These are phyloP conservation scores for Scaeva pyrastri DNA, from an alignment of 2,888 invertebrate genomes.

Conservation along the genomic window DNA sequence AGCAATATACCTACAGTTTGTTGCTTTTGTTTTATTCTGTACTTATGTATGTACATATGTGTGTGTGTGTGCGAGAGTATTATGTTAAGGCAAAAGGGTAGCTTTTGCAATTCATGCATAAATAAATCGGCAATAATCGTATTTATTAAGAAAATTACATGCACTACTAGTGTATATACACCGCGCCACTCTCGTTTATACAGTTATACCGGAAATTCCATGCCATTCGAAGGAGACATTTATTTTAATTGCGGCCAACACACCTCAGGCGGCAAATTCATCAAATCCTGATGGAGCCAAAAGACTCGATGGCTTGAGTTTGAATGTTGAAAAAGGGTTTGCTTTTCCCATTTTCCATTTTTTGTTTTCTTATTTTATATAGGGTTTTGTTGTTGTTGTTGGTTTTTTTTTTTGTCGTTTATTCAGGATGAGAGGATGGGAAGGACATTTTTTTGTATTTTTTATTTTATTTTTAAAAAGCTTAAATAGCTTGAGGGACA, in stretches of 20 bases:
- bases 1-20: slow-evolving; percentile 14
- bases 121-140: slow-evolving; percentile 68
- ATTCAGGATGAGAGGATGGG: background rate
- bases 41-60: background rate
- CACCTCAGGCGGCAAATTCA: slow-evolving; percentile 56
- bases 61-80: background rate
- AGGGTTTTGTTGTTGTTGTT: background rate
- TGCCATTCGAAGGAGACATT: slow-evolving; percentile 54
- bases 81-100: background rate
- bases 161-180: background rate
- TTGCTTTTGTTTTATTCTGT: slow-evolving; percentile 11
- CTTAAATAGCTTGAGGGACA: slow-evolving; percentile 26
- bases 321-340: slow-evolving; percentile 22
- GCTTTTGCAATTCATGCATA: slow-evolving; percentile 66
- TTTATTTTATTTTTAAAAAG: slow-evolving; percentile 32
- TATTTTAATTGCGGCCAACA: slow-evolving; percentile 68
- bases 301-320: background rate
- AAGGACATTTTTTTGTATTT: slow-evolving; percentile 29
- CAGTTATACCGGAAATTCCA: slow-evolving; percentile 34
- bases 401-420: background rate
- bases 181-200: background rate
- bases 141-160: slow-evolving; percentile 48
- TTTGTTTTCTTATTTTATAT: background rate
- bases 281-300: slow-evolving; percentile 28
- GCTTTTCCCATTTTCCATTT: background rate